Evolutionary conservation across 2,113 vertebrate genomes (phyloP).

Genomic region (Semicossyphus pulcher): DNA sequence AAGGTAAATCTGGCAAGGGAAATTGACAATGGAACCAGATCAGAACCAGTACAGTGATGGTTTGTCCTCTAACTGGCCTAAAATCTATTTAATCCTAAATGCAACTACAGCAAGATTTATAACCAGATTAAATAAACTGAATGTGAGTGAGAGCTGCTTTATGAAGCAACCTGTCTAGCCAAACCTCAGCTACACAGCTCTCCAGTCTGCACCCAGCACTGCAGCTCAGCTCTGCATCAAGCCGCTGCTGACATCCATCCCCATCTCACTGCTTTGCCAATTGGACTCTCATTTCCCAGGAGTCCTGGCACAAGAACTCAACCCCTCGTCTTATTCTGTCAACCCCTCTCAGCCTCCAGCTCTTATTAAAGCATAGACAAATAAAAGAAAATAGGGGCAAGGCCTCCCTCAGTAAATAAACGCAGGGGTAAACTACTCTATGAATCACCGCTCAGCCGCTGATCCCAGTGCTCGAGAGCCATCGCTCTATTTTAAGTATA

Average conservation of each 20-base stretch:
- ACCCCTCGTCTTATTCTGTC: slow-evolving; percentile 13
- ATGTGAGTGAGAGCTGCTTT: slow-evolving; percentile 7
- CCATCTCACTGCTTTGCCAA: slow-evolving; percentile 25
- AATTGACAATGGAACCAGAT: background rate
- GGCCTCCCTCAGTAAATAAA: slow-evolving; percentile 48
- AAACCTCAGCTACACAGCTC: background rate
- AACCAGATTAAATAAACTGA: background rate
- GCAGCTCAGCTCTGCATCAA: slow-evolving; percentile 8
- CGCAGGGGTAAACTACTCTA: slow-evolving; percentile 30
- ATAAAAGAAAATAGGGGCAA: slow-evolving; percentile 35
- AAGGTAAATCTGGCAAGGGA: no score
- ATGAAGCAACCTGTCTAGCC: background rate
- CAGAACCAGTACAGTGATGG: background rate
- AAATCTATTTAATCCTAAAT: background rate
- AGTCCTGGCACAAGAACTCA: slow-evolving; percentile 35
- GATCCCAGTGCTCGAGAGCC: slow-evolving; percentile 3
- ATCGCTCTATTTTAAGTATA: slow-evolving; percentile 46
- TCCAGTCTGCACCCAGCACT: background rate
- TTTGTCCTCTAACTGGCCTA: background rate
- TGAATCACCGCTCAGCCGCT: slow-evolving; percentile 49
- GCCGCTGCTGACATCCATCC: slow-evolving; percentile 25
- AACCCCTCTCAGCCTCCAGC: slow-evolving; percentile 21
- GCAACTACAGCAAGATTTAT: background rate
- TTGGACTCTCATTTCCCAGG: slow-evolving; percentile 32
- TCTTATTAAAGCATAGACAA: slow-evolving; percentile 19